A percentile compares a stretch with the other conserved stretches of the same genome.
phyloP scores from a whole-genome alignment of 2,113 vertebrate genomes.

The Pithys albifrons region DNA sequence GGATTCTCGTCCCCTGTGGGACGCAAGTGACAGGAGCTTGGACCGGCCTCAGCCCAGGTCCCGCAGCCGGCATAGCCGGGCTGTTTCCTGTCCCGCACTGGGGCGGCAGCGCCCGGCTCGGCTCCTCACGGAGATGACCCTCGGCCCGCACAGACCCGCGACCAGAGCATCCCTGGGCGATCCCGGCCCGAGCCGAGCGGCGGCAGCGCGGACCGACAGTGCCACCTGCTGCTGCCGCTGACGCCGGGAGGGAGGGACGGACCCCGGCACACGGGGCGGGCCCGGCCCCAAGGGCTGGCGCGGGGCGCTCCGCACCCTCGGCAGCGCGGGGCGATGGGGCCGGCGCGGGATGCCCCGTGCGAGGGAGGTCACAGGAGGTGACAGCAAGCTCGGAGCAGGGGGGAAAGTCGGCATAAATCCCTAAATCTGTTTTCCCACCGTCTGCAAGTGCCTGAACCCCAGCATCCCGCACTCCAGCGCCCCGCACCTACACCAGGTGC shows the following conservation, averaged over 20 bases:
- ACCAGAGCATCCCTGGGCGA: neutral
- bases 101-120: neutral
- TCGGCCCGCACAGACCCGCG: neutral
- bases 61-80: accelerated
- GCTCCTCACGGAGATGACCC: accelerated
- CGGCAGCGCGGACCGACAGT: conserved; percentile 21
- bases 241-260: neutral
- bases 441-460: neutral
- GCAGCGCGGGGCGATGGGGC: neutral
- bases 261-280: neutral
- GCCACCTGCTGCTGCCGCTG: conserved; percentile 23
- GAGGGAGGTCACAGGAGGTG: neutral
- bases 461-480: neutral
- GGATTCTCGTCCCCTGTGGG: accelerated
- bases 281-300: neutral
- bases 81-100: accelerated
- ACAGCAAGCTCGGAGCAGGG: neutral
- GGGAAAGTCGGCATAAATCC: accelerated
- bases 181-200: neutral
- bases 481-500: accelerated
- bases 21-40: neutral
- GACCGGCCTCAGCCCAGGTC: neutral
- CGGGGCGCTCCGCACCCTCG: neutral
- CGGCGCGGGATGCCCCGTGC: accelerated
- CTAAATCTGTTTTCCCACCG: neutral